Evolutionary conservation across 2,888 invertebrate genomes (phyloP).

Genomic region (Tachina lurida): DNA sequence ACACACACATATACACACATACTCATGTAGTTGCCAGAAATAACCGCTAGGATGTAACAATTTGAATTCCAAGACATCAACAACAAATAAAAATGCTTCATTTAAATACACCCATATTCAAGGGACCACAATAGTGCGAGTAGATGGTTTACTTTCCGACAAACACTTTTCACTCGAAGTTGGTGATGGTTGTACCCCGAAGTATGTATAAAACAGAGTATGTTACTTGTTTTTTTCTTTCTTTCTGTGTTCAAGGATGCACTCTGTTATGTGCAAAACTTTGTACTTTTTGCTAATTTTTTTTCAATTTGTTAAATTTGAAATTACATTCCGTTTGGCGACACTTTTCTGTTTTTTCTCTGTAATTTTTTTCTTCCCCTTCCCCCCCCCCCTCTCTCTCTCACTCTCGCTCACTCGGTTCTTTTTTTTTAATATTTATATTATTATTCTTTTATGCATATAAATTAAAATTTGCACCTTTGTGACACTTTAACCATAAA

Average conservation of each 20-base stretch:
- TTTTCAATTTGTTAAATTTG: constrained; percentile 81
- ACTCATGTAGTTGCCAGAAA: constrained; percentile 3
- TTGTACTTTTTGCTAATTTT: constrained; percentile 57
- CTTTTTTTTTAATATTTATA: constrained; percentile 44
- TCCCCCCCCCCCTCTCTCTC: neutral
- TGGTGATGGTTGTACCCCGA: neutral
- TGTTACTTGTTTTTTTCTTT: neutral
- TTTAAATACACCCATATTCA: constrained; percentile 50
- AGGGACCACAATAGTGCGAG: neutral
- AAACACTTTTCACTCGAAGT: constrained; percentile 17
- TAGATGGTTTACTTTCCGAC: neutral
- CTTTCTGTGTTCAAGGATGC: constrained; percentile 66
- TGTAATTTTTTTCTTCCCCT: neutral
- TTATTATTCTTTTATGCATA: constrained; percentile 79
- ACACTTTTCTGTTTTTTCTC: constrained; percentile 70
- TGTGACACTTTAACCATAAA: constrained; percentile 78
- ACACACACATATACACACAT: neutral
- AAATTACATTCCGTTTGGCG: constrained; percentile 77
- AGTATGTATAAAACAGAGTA: constrained; percentile 12
- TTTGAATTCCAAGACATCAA: constrained; percentile 33
- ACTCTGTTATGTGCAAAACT: constrained; percentile 37
- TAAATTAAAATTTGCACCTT: constrained; percentile 83
- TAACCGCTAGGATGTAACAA: constrained; percentile 56
- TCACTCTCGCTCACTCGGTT: neutral
- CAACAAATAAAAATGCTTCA: constrained; percentile 70